Evolutionary conservation across 2,888 invertebrate species (phyloP).

Genomic region (Dyspetes luteomarginatus): DNA sequence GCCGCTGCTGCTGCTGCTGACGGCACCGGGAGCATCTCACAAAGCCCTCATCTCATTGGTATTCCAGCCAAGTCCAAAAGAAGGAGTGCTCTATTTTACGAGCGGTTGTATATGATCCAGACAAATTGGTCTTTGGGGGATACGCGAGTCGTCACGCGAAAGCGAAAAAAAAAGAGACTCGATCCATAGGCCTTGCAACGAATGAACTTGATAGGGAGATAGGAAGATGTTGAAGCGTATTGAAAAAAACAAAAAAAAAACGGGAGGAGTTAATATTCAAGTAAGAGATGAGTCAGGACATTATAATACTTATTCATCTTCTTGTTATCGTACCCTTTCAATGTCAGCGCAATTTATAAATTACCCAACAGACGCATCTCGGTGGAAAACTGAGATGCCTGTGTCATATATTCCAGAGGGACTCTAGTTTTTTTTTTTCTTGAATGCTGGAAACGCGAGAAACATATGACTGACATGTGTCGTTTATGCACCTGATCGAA

Average conservation of each 20-base stretch:
- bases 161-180: slow-evolving; percentile 53
- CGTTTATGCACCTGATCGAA: slow-evolving; percentile 2
- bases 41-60: slow-evolving; percentile 75
- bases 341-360: slow-evolving; percentile 2
- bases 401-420: neutral
- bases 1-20: slow-evolving; percentile 57
- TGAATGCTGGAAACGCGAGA: slow-evolving; percentile 4
- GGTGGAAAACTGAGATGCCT: slow-evolving; percentile 12
- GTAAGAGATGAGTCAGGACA: neutral
- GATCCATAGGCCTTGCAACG: slow-evolving; percentile 26
- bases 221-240: slow-evolving; percentile 4
- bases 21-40: slow-evolving; percentile 68
- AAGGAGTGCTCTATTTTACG: slow-evolving; percentile 78
- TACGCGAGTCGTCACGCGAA: slow-evolving; percentile 60
- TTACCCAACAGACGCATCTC: neutral
- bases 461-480: slow-evolving; percentile 29
- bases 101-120: slow-evolving; percentile 77
- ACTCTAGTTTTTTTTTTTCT: neutral
- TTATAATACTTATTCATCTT: neutral
- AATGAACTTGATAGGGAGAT: slow-evolving; percentile 44
- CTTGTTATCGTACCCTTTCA: neutral
- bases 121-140: slow-evolving; percentile 76
- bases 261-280: slow-evolving; percentile 11
- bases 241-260: slow-evolving; percentile 3
- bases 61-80: slow-evolving; percentile 72